Base-by-base conservation (phyloP, 1,140 invertebrate genomes). In the Aricia agestis region DNA sequence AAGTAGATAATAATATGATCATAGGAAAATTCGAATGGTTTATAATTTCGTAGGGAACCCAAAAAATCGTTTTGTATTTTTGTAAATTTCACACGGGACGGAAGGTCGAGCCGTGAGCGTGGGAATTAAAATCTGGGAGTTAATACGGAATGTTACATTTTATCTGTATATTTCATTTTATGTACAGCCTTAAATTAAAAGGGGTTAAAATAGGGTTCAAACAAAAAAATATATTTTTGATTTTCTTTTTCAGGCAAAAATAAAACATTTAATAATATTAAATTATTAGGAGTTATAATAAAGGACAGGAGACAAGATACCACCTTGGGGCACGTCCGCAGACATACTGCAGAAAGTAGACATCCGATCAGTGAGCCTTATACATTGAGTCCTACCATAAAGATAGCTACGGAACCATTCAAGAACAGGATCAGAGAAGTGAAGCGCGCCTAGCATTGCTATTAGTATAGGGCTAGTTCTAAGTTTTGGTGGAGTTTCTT, bases 81-180 rank as follows among this genome's bases (percentile, higher is more conserved):
- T 9, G 7, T 63, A 2, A 63, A 63, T 63, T 63, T 63, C 59
- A 63, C 17, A 63, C 17, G 59, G 59, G 59, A 63, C 58, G 15
- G 18, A 13, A 63, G 19, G 59, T 13, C 1, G 18, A 11, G 17
- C 59, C 45, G 45, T 52, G 45, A 15, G 45, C 45, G 45, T 52
- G 45, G 45, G 45, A 52, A 52, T 52, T 0, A 52, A 52, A 52
- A 52, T 52, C 18, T 63, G 59, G 17, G 18, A 63, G 19, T 63
- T 59, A 19, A 63, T 63, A 11, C 18, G 59, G 59, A 25, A 63
- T 25, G 19, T 9, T 15, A 59, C 18, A 19, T 63, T 63, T 63
- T 19, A 19, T 19, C 17, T 63, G 10, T n/a, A n/a, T n/a, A n/a
- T n/a, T n/a, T n/a, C n/a, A n/a, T 11, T 63, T 63, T 63, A 63